Percentiles rank a stretch among this genome's conserved stretches.
These are phyloP conservation scores for Bombylius major DNA, from an alignment of 2,888 invertebrate genomes.

Conservation along the genomic window DNA sequence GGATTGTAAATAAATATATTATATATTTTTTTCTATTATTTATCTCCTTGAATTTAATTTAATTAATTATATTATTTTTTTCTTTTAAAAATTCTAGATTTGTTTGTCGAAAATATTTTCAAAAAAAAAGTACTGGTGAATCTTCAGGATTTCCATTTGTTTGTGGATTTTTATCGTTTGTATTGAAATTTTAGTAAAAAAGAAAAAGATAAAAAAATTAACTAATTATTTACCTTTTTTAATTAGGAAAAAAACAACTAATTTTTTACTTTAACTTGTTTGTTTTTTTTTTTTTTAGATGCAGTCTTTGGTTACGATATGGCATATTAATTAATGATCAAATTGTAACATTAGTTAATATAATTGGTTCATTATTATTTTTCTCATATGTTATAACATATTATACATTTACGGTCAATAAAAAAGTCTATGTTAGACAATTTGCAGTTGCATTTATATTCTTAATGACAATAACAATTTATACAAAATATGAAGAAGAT, in stretches of 20 bases:
- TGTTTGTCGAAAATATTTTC: slow-evolving; percentile 62
- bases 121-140: slow-evolving; percentile 63
- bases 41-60: too few relatives aligned
- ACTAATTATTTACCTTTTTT: slow-evolving; percentile 24
- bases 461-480: slow-evolving; percentile 44
- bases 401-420: slow-evolving; percentile 60
- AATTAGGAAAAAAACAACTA: background rate
- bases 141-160: slow-evolving; percentile 65
- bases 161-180: slow-evolving; percentile 63
- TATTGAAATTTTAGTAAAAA: slow-evolving; percentile 16
- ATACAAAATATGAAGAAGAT: slow-evolving; percentile 45
- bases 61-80: background rate
- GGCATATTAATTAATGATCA: slow-evolving; percentile 59
- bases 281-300: slow-evolving; percentile 39
- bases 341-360: slow-evolving; percentile 62
- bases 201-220: background rate
- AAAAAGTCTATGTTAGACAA: slow-evolving; percentile 50
- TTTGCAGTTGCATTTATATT: slow-evolving; percentile 41
- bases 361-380: slow-evolving; percentile 59
- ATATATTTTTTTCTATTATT: background rate
- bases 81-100: slow-evolving; percentile 42
- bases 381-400: slow-evolving; percentile 56
- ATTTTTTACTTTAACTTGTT: background rate
- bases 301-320: slow-evolving; percentile 69
- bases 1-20: slow-evolving; percentile 58